A percentile compares a stretch with the other conserved stretches of the same genome.
Evolutionary conservation across 2,113 vertebrate genomes (phyloP).

Genomic region (Amphiprion percula): DNA sequence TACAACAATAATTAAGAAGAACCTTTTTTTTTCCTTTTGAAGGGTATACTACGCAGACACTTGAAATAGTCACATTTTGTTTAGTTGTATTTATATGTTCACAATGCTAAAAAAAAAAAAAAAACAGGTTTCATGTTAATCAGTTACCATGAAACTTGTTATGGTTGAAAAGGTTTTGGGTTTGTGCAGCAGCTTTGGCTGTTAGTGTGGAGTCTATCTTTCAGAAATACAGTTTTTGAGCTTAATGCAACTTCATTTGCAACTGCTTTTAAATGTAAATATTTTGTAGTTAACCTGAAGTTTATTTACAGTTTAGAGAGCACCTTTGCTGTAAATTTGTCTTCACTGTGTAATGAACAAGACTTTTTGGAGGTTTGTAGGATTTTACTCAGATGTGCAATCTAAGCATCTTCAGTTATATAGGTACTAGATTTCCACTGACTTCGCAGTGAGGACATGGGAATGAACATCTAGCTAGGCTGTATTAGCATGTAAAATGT

Average conservation of each 20-base stretch:
- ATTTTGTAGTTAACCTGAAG: background rate
- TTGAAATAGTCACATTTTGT: background rate
- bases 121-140: background rate
- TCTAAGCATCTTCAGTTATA: constrained; percentile 5
- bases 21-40: background rate
- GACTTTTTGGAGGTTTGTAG: constrained; percentile 19
- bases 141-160: background rate
- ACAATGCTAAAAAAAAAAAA: background rate
- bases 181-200: constrained; percentile 5
- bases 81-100: background rate
- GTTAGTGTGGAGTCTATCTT: background rate
- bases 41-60: background rate
- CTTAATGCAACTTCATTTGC: too few relatives aligned
- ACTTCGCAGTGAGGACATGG: background rate
- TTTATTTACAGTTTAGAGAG: background rate
- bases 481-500: constrained; percentile 20
- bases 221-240: background rate
- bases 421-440: background rate
- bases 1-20: background rate
- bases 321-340: background rate
- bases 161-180: background rate
- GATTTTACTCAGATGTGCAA: constrained; percentile 37
- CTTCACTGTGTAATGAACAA: constrained; percentile 15
- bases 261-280: constrained; percentile 13
- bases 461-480: too few relatives aligned